Percentiles rank a stretch among this genome's conserved stretches.
Conservation (phyloP, 2,888 invertebrate species). For the Creontiades dilutus region DNA sequence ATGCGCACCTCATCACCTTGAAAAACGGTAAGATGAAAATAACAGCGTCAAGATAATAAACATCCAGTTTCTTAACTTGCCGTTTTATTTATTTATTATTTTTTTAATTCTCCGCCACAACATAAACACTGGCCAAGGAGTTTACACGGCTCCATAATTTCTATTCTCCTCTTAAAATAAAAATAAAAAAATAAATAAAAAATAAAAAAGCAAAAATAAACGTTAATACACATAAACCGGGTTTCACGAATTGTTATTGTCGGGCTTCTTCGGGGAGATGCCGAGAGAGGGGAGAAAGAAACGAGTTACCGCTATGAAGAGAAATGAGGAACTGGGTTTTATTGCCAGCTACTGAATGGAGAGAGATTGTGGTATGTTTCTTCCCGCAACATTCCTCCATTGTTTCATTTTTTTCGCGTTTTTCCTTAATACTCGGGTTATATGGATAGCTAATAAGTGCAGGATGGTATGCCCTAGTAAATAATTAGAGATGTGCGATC, state of each 20-base stretch:
- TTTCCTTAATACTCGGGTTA: not conserved
- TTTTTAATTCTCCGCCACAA: not conserved
- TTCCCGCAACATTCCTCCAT: not conserved
- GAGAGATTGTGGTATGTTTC: constrained; percentile 29
- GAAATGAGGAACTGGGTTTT: constrained; percentile 32
- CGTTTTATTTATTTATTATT: too few relatives aligned
- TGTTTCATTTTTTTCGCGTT: not conserved
- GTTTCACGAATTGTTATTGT: constrained; percentile 39
- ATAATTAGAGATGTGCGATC: too few relatives aligned
- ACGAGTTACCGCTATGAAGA: constrained; percentile 25
- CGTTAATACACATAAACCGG: constrained; percentile 29
- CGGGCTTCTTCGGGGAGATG: not conserved
- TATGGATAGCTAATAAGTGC: not conserved
- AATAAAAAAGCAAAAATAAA: constrained; percentile 31
- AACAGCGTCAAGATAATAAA: constrained; percentile 11
- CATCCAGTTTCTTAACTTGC: not conserved
- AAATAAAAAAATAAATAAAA: not conserved
- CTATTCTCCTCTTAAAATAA: constrained; percentile 1
- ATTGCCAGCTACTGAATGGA: constrained; percentile 28
- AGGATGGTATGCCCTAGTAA: too few relatives aligned
- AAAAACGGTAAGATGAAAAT: not conserved
- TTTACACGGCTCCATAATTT: constrained; percentile 13
- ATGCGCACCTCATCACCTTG: not conserved
- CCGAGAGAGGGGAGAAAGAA: constrained; percentile 16
- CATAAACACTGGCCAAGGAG: not conserved